Conservation (phyloP, 2,113 vertebrate species). For the Lamprotornis superbus region DNA sequence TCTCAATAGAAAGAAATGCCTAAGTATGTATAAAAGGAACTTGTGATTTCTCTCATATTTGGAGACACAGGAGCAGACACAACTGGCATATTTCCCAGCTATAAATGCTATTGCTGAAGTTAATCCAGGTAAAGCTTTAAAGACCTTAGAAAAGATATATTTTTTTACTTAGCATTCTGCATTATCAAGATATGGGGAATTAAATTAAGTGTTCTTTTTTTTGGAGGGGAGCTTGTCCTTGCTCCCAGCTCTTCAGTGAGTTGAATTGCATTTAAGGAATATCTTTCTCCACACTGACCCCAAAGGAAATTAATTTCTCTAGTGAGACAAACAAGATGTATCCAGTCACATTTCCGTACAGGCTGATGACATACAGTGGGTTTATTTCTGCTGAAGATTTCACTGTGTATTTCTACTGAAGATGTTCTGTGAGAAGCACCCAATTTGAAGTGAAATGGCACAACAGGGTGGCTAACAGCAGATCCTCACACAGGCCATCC, state of each 20-base stretch:
- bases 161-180: neutral
- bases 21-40: neutral
- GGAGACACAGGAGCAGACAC: neutral
- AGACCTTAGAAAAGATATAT: neutral
- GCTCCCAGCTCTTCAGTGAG: neutral
- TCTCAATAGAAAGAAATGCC: neutral
- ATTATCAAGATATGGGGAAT: neutral
- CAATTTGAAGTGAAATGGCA: neutral
- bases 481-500: accelerated
- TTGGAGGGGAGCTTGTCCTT: neutral
- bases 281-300: neutral
- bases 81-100: neutral
- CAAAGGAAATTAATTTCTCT: neutral
- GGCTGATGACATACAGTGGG: accelerated
- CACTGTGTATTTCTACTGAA: neutral
- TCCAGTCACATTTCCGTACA: neutral
- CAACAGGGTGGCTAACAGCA: neutral
- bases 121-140: neutral
- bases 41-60: neutral
- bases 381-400: neutral
- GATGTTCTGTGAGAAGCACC: neutral
- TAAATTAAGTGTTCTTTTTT: neutral
- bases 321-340: neutral
- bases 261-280: neutral
- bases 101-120: neutral